phyloP scores from a whole-genome alignment of 2,888 invertebrate species.

The Ectemnius lituratus region DNA sequence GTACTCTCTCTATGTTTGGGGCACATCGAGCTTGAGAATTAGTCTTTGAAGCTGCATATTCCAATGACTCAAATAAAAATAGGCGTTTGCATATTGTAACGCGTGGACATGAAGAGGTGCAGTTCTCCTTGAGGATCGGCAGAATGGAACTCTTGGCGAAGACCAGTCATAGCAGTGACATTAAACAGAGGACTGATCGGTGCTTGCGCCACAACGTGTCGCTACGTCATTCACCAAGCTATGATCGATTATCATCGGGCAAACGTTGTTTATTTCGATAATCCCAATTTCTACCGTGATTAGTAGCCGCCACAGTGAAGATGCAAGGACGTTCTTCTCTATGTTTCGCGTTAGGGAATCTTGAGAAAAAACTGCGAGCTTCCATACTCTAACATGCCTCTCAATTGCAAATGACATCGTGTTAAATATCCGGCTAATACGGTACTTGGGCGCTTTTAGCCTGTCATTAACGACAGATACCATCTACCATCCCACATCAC shows the following conservation, averaged over 20 bases:
- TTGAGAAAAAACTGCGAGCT: too few relatives aligned
- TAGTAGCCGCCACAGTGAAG: background rate
- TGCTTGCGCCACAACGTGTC: background rate
- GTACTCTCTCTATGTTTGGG: too few relatives aligned
- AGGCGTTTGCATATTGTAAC: too few relatives aligned
- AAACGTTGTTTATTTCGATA: background rate
- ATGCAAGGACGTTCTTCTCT: background rate
- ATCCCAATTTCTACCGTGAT: background rate
- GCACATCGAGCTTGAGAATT: too few relatives aligned
- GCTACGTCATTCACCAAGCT: slow-evolving; percentile 10
- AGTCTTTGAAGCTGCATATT: too few relatives aligned
- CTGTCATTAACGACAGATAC: background rate
- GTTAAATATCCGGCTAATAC: background rate
- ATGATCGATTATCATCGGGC: slow-evolving; percentile 18
- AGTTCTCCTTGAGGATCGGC: too few relatives aligned
- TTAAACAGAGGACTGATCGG: slow-evolving; percentile 11
- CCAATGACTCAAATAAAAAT: too few relatives aligned
- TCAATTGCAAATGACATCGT: background rate
- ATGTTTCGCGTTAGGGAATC: too few relatives aligned
- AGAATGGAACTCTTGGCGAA: slow-evolving; percentile 9
- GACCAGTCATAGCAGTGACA: slow-evolving; percentile 12
- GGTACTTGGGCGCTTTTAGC: background rate
- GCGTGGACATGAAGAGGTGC: too few relatives aligned
- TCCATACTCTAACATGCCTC: background rate
- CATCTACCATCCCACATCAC: background rate